phyloP scores from a whole-genome alignment of 1,140 invertebrate genomes.

The Platorchestia sp. region DNA sequence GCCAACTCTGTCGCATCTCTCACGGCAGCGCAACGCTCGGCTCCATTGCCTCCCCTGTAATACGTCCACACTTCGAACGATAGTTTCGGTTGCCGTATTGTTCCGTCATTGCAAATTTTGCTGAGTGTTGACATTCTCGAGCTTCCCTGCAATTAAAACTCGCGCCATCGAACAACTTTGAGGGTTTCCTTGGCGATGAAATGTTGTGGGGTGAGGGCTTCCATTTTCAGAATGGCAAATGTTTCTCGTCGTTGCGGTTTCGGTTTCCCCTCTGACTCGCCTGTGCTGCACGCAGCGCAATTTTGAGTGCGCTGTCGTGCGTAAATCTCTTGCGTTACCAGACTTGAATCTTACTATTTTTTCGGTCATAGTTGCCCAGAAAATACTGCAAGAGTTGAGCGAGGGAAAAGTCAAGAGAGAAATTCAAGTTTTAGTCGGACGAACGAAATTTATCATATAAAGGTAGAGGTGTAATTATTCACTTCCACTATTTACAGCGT shows the following conservation, averaged over 20 bases:
- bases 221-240: neutral
- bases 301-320: neutral
- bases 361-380: neutral
- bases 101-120: constrained; percentile 44
- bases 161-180: constrained; percentile 25
- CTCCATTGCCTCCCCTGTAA: neutral
- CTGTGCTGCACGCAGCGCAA: neutral
- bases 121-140: constrained; percentile 43
- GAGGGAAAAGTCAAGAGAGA: no score
- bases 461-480: no score
- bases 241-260: neutral
- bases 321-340: neutral
- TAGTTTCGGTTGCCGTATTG: constrained; percentile 8
- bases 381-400: neutral
- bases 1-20: neutral
- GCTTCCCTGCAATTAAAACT: constrained; percentile 49
- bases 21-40: neutral
- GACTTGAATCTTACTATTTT: neutral
- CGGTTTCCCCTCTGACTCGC: neutral
- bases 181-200: constrained; percentile 9
- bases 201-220: constrained; percentile 22
- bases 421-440: no score
- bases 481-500: no score
- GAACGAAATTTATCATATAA: no score
- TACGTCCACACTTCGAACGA: neutral